Percentiles rank a stretch among this genome's conserved stretches.
Evolutionary conservation across 37 sponge, comb jelly and placozoan species (phyloP).

Genomic region (Petrosia ficiformis): DNA sequence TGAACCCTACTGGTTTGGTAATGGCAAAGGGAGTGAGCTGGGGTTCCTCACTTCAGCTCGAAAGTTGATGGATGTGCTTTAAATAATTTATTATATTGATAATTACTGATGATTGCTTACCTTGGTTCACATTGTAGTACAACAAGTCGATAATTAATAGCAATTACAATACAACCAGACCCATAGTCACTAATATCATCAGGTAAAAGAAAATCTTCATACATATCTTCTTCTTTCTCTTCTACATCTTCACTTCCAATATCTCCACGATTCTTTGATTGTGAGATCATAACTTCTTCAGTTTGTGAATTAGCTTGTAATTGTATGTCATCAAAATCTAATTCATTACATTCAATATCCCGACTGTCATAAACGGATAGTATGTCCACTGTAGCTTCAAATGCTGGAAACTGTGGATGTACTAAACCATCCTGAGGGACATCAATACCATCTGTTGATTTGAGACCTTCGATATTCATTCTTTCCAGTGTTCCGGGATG

Average conservation of each 20-base stretch:
- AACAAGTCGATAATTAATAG: slow-evolving; percentile 18
- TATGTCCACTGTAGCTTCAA: neutral
- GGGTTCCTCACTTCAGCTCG: too few relatives aligned
- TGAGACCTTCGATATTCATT: neutral
- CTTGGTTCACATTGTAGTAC: neutral
- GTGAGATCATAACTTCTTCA: neutral
- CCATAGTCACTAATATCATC: slow-evolving; percentile 17
- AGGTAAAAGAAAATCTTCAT: neutral
- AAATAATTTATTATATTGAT: neutral
- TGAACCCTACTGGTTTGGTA: too few relatives aligned
- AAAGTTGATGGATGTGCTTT: too few relatives aligned
- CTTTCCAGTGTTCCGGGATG: slow-evolving; percentile 18
- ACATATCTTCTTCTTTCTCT: neutral
- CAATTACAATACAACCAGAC: slow-evolving; percentile 10
- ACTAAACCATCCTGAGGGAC: neutral
- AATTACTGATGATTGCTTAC: neutral
- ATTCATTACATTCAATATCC: neutral
- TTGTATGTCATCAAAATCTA: neutral
- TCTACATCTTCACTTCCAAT: neutral
- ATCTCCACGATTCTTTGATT: too few relatives aligned
- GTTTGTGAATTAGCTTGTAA: too few relatives aligned
- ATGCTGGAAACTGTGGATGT: slow-evolving; percentile 9
- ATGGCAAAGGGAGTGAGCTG: too few relatives aligned
- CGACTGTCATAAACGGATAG: neutral
- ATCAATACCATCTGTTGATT: neutral